phyloP scores from a whole-genome alignment of 2,113 vertebrate species.

The Nettapus auritus region DNA sequence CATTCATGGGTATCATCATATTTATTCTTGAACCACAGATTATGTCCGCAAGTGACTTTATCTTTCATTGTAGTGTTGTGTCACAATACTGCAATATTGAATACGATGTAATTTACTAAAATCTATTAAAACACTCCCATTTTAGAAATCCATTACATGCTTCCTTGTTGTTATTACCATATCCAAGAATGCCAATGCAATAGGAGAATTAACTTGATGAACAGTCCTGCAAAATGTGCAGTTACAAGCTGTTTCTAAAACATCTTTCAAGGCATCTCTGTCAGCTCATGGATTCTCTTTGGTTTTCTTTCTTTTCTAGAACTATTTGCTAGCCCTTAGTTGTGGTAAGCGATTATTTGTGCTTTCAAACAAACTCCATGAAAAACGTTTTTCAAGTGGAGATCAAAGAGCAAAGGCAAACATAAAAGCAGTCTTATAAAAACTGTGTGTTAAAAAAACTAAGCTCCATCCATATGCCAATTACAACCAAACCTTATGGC shows the following conservation, averaged over 20 bases:
- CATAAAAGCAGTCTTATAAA: conserved; percentile 80
- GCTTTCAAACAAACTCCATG: conserved; percentile 77
- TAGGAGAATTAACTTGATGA: conserved; percentile 66
- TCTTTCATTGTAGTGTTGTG: neutral
- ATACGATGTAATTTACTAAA: conserved; percentile 25
- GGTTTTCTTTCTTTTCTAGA: conserved; percentile 69
- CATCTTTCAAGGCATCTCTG: conserved; percentile 54
- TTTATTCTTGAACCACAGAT: neutral
- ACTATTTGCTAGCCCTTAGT: conserved; percentile 65
- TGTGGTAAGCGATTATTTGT: conserved; percentile 77
- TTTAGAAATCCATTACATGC: conserved; percentile 49
- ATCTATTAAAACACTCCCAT: conserved; percentile 53
- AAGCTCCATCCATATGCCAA: conserved; percentile 73
- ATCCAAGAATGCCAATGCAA: neutral
- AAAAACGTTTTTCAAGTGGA: conserved; percentile 73
- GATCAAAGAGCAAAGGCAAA: conserved; percentile 77
- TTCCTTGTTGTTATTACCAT: conserved; percentile 22
- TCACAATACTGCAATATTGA: neutral
- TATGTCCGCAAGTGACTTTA: neutral
- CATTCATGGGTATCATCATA: neutral
- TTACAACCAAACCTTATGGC: conserved; percentile 51
- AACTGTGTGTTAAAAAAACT: conserved; percentile 68
- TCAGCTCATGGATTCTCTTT: conserved; percentile 57
- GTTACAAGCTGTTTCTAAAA: conserved; percentile 51
- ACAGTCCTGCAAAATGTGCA: conserved; percentile 52